A percentile compares a stretch with the other conserved stretches of the same genome.
Conservation (phyloP, 2,888 invertebrate species). For the Diaphora mendica region DNA sequence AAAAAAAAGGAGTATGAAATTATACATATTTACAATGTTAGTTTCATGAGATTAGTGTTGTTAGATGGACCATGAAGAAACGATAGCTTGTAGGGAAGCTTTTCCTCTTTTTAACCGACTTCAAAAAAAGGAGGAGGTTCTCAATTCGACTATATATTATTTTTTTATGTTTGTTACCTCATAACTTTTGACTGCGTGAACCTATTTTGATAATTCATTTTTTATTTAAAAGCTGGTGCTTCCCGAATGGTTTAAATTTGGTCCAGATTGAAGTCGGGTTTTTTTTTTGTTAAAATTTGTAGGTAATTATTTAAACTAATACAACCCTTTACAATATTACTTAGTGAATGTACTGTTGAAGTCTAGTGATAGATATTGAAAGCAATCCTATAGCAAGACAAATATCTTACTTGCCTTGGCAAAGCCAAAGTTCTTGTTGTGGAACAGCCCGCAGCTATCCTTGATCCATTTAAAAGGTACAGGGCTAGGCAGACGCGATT, state of each 20-base stretch:
- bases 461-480: conserved; percentile 69
- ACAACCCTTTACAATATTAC: not conserved
- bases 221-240: no score
- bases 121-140: no score
- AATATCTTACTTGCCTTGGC: conserved; percentile 17
- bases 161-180: no score
- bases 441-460: conserved; percentile 40
- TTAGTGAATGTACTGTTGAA: not conserved
- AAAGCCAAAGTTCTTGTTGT: conserved; percentile 44
- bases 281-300: no score
- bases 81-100: not conserved
- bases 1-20: not conserved
- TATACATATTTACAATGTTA: no score
- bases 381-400: not conserved
- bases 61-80: not conserved
- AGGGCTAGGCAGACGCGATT: conserved; percentile 65
- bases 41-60: no score
- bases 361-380: not conserved
- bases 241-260: no score
- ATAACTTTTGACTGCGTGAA: no score
- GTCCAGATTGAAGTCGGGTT: no score
- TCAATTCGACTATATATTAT: no score
- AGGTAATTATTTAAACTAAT: no score
- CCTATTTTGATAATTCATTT: no score
- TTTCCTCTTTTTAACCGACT: not conserved